Conservation (phyloP, 1,140 invertebrate genomes). For the Trichonephila clavipes region DNA sequence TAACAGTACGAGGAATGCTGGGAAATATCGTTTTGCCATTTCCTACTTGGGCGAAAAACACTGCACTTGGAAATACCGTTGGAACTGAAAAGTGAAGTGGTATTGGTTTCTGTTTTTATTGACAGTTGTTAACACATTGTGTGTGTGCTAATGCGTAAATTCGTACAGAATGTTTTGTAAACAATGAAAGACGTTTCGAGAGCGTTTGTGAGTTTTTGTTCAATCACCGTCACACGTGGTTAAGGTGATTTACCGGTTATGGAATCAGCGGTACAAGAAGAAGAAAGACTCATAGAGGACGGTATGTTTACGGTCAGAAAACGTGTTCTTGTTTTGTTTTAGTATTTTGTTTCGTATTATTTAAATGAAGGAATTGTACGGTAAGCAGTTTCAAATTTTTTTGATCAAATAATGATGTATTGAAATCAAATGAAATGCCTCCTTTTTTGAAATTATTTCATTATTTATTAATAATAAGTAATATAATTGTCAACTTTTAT, state of each 20-base stretch:
- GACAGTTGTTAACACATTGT: background rate
- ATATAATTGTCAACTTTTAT: no score
- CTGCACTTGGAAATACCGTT: background rate
- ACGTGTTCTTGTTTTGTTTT: background rate
- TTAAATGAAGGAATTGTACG: no score
- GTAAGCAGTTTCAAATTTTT: no score
- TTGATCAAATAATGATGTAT: no score
- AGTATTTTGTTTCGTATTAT: background rate
- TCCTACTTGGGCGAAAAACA: background rate
- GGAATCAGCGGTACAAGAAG: slow-evolving; percentile 18
- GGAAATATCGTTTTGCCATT: background rate
- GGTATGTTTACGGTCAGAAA: background rate
- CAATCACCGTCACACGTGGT: slow-evolving; percentile 31
- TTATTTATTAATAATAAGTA: no score
- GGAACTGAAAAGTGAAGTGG: background rate
- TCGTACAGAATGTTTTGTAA: background rate
- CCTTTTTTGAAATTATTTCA: no score
- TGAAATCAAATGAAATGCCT: no score
- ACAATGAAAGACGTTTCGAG: background rate
- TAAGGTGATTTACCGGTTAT: background rate
- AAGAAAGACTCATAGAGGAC: slow-evolving; percentile 23
- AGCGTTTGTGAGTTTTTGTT: background rate
- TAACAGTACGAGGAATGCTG: background rate
- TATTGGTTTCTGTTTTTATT: background rate
- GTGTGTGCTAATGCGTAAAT: background rate